Percentiles rank a stretch among this genome's conserved stretches.
phyloP scores from a whole-genome alignment of 2,113 vertebrate species.

The Syngnathus typhle region DNA sequence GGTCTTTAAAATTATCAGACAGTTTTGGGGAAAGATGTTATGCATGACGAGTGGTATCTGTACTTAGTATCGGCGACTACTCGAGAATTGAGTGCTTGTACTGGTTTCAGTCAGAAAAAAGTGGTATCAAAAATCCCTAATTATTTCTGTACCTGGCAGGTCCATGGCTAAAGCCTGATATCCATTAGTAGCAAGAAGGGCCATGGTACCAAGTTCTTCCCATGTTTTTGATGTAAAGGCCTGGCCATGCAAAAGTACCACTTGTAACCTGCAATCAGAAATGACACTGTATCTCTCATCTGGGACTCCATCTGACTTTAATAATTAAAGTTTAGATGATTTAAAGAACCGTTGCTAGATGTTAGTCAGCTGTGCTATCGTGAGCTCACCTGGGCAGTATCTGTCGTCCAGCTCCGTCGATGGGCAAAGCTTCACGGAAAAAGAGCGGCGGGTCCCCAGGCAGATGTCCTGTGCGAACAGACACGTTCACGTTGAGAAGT shows the following conservation, averaged over 20 bases:
- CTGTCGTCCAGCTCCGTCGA: slow-evolving; percentile 56
- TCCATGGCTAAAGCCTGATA: slow-evolving; percentile 86
- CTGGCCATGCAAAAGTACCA: slow-evolving; percentile 89
- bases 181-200: slow-evolving; percentile 78
- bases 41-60: too few relatives aligned
- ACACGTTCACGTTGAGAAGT: slow-evolving; percentile 62
- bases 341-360: background rate
- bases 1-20: too few relatives aligned
- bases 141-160: slow-evolving; percentile 78
- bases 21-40: too few relatives aligned
- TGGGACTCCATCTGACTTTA: background rate
- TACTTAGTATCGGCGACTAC: too few relatives aligned
- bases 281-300: background rate
- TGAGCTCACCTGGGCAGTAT: slow-evolving; percentile 72
- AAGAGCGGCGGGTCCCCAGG: slow-evolving; percentile 77
- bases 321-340: background rate
- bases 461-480: slow-evolving; percentile 69
- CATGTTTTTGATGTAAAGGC: slow-evolving; percentile 89
- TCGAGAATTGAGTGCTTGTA: too few relatives aligned
- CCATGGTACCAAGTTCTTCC: slow-evolving; percentile 86
- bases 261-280: slow-evolving; percentile 69
- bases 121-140: too few relatives aligned
- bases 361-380: background rate
- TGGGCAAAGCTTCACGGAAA: slow-evolving; percentile 80
- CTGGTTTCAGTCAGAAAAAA: too few relatives aligned